A percentile compares a stretch with the other conserved stretches of the same genome.
These are phyloP conservation scores for Heliconius hortense DNA, from an alignment of 2,888 invertebrate species.

Conservation along the genomic window DNA sequence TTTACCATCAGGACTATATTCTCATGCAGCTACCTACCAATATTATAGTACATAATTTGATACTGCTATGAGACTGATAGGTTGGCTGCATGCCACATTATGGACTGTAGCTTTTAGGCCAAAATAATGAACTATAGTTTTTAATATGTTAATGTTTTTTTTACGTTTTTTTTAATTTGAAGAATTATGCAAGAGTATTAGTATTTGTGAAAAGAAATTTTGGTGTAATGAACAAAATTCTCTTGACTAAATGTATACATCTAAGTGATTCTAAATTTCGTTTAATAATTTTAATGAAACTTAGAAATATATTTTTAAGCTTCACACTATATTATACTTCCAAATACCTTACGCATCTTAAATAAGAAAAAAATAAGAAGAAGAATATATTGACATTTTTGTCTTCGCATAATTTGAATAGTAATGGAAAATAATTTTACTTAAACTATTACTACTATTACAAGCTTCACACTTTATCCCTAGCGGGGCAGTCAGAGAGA, in stretches of 20 bases:
- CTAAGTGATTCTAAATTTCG: not conserved
- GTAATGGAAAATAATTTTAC: not conserved
- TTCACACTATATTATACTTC: too few relatives aligned
- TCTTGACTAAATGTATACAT: not conserved
- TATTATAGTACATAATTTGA: slow-evolving; percentile 16
- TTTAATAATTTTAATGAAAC: not conserved
- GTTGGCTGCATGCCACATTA: slow-evolving; percentile 16
- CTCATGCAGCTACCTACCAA: not conserved
- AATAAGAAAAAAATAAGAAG: not conserved
- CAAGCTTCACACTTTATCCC: too few relatives aligned
- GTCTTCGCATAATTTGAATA: not conserved
- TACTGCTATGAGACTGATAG: slow-evolving; percentile 8
- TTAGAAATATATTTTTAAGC: too few relatives aligned
- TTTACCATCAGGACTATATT: not conserved
- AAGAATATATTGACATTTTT: not conserved
- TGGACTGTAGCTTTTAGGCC: not conserved
- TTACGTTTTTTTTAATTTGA: not conserved
- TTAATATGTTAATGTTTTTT: too few relatives aligned
- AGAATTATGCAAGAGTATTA: not conserved
- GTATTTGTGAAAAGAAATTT: not conserved
- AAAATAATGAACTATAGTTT: not conserved
- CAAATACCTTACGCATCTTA: too few relatives aligned
- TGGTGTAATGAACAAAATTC: not conserved
- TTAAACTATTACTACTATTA: too few relatives aligned
- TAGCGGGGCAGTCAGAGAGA: too few relatives aligned